Conservation (phyloP, 1,140 invertebrate genomes). For the Pogonomyrmex californicus region DNA sequence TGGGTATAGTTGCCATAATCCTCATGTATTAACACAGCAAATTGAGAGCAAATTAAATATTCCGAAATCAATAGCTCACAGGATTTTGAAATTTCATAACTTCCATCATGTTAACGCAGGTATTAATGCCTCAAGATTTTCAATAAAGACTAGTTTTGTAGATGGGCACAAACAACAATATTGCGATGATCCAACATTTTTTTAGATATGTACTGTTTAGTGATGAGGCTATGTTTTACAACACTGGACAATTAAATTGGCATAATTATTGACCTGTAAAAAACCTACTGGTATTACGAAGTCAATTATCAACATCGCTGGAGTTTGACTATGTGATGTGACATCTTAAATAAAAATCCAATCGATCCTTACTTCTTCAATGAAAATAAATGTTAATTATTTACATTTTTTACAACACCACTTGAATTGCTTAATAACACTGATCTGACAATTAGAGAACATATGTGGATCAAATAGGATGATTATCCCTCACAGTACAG, state of each 20-base stretch:
- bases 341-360: background rate
- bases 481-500: too few relatives aligned
- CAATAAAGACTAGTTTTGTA: slow-evolving; percentile 9
- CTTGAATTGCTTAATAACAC: too few relatives aligned
- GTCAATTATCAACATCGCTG: background rate
- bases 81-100: background rate
- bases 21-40: background rate
- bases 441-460: too few relatives aligned
- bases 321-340: background rate
- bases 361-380: background rate
- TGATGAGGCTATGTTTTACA: background rate
- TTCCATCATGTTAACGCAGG: background rate
- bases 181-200: too few relatives aligned
- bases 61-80: background rate
- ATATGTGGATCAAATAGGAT: too few relatives aligned
- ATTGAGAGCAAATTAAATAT: slow-evolving; percentile 11
- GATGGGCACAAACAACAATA: background rate
- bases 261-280: background rate
- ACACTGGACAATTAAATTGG: slow-evolving; percentile 4
- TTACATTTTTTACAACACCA: too few relatives aligned
- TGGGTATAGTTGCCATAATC: background rate
- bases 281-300: background rate
- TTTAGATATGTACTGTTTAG: background rate
- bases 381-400: too few relatives aligned
- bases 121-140: background rate